Base-by-base conservation (phyloP, 2,888 invertebrate genomes). In the Drosophila pegasa region DNA sequence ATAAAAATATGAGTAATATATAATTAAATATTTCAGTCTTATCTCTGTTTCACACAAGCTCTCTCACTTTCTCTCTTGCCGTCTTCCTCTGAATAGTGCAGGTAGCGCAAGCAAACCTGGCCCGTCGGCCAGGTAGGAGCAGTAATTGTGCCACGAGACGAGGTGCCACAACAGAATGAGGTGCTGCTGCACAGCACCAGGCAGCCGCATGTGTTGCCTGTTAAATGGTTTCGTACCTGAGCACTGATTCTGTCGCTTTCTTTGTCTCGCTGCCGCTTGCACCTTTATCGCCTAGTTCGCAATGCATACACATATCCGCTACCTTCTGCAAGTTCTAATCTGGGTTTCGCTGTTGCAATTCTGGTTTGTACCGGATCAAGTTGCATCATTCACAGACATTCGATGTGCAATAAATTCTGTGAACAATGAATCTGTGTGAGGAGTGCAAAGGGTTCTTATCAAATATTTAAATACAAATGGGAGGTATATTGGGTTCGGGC, bases 81-180 rank as follows among this genome's bases (percentile, higher is more conserved):
- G 12, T 9, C 20, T 22, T n/a, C 20, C 20, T n/a, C 33, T n/a
- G 6, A 27, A 27, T 16, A 27, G 10, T 3, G 27, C 45, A 45
- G 45, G 45, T 45, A 45, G 45, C 10, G 31, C 12, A 31, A 12
- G 27, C 10, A 27, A n/a, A 29, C 45, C 45, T 16, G 2, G 45
- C 12, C 29, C 1, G 29, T 12, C 27, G 10, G 45, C 27, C 45
- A 45, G 45, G 45, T 45, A 45, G 10, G 29, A 45, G 12, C 29
- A 0, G 16, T 29, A 45, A 45, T 45, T 29, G 45, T 27, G 45
- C 27, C 45, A 45, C 45, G 12, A 45, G 45, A 29, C 45, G 45
- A 45, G 45, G 16, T 43, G 43, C n/a, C 43, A 43, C 43, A 43
- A 25, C 45, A 27, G 25, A 27, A 45, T 6, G 16, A 27, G 43